phyloP scores from a whole-genome alignment of 2,888 invertebrate species.

The Sphecodes monilicornis region DNA sequence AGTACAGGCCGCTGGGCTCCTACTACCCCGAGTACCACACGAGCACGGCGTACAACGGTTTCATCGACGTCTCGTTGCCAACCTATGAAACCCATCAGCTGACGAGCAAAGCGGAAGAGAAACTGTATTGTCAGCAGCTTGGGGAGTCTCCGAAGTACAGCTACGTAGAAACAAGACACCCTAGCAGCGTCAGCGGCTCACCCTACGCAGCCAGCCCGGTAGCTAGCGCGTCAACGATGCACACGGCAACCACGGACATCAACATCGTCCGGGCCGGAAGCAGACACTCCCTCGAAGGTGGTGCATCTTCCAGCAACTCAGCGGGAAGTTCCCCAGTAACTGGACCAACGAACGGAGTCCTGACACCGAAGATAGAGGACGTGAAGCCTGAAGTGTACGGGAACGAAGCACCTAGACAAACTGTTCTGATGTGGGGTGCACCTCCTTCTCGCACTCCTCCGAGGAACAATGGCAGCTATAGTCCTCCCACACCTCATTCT shows the following conservation, averaged over 20 bases:
- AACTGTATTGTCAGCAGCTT: constrained; percentile 87
- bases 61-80: constrained; percentile 91
- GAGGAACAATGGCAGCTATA: constrained; percentile 82
- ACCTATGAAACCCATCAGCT: constrained; percentile 87
- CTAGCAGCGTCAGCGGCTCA: constrained; percentile 79
- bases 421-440: constrained; percentile 96
- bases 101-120: constrained; percentile 86
- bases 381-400: constrained; percentile 85
- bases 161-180: constrained; percentile 81
- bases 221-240: constrained; percentile 70
- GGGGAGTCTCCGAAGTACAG: constrained; percentile 86
- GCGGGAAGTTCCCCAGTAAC: constrained; percentile 88
- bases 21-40: constrained; percentile 93
- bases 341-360: constrained; percentile 84
- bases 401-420: constrained; percentile 91
- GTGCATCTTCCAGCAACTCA: constrained; percentile 86
- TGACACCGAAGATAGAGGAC: constrained; percentile 88
- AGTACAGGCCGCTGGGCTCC: constrained; percentile 94
- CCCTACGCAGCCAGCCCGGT: constrained; percentile 80
- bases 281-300: constrained; percentile 84
- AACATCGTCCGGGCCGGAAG: constrained; percentile 80
- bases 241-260: constrained; percentile 64
- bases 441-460: constrained; percentile 82
- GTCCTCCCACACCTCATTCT: constrained; percentile 81
- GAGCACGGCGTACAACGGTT: constrained; percentile 91